phyloP scores from a whole-genome alignment of 2,888 invertebrate species.

The Drosophila parthenogenetica region DNA sequence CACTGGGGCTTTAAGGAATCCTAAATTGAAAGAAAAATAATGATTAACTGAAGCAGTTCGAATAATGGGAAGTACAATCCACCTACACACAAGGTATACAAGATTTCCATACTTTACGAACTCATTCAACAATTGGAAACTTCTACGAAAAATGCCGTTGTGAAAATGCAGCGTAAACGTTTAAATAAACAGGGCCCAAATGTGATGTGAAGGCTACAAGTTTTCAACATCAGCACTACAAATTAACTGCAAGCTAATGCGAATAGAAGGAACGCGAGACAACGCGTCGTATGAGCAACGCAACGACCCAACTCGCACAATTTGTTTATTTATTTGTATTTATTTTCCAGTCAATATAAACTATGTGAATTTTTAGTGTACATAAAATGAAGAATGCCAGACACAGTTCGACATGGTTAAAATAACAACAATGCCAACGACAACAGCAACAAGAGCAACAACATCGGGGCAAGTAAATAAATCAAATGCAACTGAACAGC shows the following conservation, averaged over 20 bases:
- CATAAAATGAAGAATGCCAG: constrained; percentile 65
- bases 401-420: constrained; percentile 43
- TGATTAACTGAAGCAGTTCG: constrained; percentile 64
- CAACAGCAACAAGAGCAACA: constrained; percentile 40
- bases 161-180: constrained; percentile 77
- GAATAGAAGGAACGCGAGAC: constrained; percentile 38
- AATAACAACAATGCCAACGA: constrained; percentile 50
- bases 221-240: constrained; percentile 51
- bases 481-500: constrained; percentile 63
- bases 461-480: constrained; percentile 68
- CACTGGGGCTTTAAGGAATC: constrained; percentile 24
- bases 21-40: constrained; percentile 66
- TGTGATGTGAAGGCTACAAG: constrained; percentile 5
- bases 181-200: constrained; percentile 55
- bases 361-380: constrained; percentile 82
- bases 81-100: constrained; percentile 27
- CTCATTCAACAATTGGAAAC: constrained; percentile 68
- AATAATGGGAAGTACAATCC: constrained; percentile 14
- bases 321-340: constrained; percentile 82
- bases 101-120: constrained; percentile 7
- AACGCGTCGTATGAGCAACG: constrained; percentile 71
- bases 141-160: constrained; percentile 70
- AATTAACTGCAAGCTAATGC: constrained; percentile 64
- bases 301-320: constrained; percentile 26
- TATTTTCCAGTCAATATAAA: constrained; percentile 85